These are phyloP conservation scores for Aurelia coerulea DNA, from an alignment of 30 jellyfish, hydroid and myxozoan species.

Conservation along the genomic window DNA sequence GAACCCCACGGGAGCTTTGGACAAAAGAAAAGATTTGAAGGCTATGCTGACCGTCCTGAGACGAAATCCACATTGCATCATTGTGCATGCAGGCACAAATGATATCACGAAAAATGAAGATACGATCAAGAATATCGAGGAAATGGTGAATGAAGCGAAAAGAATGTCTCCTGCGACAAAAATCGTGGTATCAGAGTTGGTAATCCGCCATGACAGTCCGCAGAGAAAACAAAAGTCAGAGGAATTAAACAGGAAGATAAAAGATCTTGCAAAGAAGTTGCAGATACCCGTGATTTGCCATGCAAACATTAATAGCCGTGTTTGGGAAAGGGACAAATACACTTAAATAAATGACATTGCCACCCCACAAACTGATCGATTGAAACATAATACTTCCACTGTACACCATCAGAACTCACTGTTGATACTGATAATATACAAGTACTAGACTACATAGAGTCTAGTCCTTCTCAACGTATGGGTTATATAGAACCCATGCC, in stretches of 20 bases:
- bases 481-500: conserved; percentile 5
- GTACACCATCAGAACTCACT: not conserved
- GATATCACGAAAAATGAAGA: not conserved
- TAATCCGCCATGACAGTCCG: not conserved
- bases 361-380: conserved; percentile 19
- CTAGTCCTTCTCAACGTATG: conserved; percentile 4
- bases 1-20: no score
- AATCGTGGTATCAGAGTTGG: not conserved
- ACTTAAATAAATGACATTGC: not conserved
- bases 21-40: no score
- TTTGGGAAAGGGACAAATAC: conserved; percentile 15
- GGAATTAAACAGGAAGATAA: conserved; percentile 12
- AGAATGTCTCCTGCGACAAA: not conserved
- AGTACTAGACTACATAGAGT: not conserved
- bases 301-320: conserved; percentile 9
- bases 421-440: conserved; percentile 4
- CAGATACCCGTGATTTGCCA: conserved; percentile 2
- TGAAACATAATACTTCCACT: not conserved
- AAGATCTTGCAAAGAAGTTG: conserved; percentile 4
- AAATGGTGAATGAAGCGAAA: not conserved
- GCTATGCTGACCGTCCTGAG: no score
- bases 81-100: not conserved
- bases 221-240: conserved; percentile 15
- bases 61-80: not conserved
- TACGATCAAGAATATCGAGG: not conserved